Base-by-base conservation (phyloP, 1,140 invertebrate genomes). In the Trachelipus rathkii region DNA sequence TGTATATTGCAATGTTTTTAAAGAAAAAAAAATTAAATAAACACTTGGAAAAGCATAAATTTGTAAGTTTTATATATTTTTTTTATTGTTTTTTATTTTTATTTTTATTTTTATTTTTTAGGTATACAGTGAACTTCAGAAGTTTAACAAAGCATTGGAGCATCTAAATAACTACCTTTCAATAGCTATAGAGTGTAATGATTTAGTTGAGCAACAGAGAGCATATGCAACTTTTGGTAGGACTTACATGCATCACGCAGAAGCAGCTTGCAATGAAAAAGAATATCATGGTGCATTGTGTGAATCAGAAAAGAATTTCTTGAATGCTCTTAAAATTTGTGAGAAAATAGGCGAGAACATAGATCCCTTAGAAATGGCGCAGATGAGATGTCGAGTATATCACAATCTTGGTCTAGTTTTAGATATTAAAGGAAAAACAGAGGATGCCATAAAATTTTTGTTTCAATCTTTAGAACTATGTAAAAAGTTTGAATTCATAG, bases 211-310 rank as follows among this genome's bases (percentile, higher is more conserved):
- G 85, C 89, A 95, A 83, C 95, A 98, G 85, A 87, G 96, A 80
- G 95, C 95, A 0, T 90, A 91, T 84, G 94, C 95, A 0, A 97
- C 95, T 10, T 85, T 97, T 15, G 95, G 95, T 4, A 87, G 95
- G 79, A 93, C 92, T 15, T 92, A 93, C 85, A 89, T 95, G 69
- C 90, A 85, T 85, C 87, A 88, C 86, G 89, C 84, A 83, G 92
- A 91, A 86, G 88, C 84, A 44, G 84, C 87, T 75, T 79, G 83
- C 0, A 82, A 84, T 21, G 84, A 87, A 69, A 83, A 86, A 10
- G 85, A 85, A 10, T 21, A 74, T 19, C 76, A 82, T 24, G 85
- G 86, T 10, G 87, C 87, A 44, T 84, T 92, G 9, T 87, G 87
- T 67, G 85, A 88, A 74, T 93, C 94, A 15, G 90, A 93, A 82